Evolutionary conservation across 2,113 vertebrate genomes (phyloP).

Genomic region (Passer montanus): DNA sequence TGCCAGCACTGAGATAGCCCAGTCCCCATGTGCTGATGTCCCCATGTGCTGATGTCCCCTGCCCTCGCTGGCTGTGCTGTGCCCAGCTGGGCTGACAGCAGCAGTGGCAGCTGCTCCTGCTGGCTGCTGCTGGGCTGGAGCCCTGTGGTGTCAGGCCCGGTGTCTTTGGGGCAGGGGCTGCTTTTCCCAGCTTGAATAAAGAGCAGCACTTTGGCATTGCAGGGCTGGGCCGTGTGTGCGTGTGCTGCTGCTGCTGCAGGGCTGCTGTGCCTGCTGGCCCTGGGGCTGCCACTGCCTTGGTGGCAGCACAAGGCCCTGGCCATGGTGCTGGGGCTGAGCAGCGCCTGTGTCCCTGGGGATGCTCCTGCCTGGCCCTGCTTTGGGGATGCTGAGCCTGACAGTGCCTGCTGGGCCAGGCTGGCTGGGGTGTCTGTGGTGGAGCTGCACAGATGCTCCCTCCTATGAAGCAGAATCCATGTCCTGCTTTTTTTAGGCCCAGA

Average conservation of each 20-base stretch:
- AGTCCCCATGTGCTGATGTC: no score
- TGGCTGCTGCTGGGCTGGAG: no score
- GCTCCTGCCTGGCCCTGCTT: accelerated
- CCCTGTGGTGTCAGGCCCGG: no score
- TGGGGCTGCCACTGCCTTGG: not conserved
- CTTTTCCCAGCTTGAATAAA: not conserved
- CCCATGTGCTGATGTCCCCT: no score
- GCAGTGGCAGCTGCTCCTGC: no score
- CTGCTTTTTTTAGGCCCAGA: not conserved
- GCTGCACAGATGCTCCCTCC: not conserved
- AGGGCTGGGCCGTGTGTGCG: not conserved
- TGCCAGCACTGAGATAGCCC: no score
- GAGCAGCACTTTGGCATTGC: not conserved
- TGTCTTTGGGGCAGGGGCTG: not conserved
- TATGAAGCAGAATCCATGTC: not conserved
- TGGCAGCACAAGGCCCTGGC: not conserved
- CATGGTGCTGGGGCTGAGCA: not conserved
- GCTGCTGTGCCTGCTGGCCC: accelerated
- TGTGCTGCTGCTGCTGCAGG: not conserved
- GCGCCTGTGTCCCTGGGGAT: not conserved
- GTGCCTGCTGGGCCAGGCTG: not conserved
- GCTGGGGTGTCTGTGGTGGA: not conserved
- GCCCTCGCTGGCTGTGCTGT: no score
- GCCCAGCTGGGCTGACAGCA: no score
- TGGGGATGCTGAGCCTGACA: accelerated